Conservation (phyloP, 2,888 invertebrate genomes). For the Nemapogon koenigi region DNA sequence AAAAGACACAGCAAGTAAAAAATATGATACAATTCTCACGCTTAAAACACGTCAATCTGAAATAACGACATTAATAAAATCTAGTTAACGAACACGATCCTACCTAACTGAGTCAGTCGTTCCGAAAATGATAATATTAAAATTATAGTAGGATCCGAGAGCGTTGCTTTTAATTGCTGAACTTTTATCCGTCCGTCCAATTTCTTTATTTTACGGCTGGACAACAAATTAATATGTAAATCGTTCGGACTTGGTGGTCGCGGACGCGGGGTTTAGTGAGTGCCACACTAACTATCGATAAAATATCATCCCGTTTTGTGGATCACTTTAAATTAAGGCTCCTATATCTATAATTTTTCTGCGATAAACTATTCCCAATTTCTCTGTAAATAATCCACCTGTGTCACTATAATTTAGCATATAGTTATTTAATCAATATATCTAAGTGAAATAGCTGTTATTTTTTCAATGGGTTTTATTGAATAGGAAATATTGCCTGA, state of each 20-base stretch:
- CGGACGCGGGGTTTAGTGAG: background rate
- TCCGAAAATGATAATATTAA: slow-evolving; percentile 35
- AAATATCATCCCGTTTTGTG: no score
- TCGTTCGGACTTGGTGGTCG: slow-evolving; percentile 49
- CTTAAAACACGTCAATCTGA: slow-evolving; percentile 20
- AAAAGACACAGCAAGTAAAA: background rate
- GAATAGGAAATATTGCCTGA: no score
- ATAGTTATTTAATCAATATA: no score
- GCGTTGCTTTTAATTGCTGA: slow-evolving; percentile 45
- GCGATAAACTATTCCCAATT: no score
- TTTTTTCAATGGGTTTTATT: no score
- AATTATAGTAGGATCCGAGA: slow-evolving; percentile 34
- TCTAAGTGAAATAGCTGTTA: no score
- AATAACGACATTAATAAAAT: slow-evolving; percentile 23
- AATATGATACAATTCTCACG: slow-evolving; percentile 22
- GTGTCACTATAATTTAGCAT: no score
- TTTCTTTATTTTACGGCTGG: slow-evolving; percentile 60
- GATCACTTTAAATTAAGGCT: no score
- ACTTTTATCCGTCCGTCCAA: slow-evolving; percentile 43
- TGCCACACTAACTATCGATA: slow-evolving; percentile 1
- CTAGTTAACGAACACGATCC: slow-evolving; percentile 27
- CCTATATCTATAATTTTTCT: no score
- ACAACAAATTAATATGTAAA: slow-evolving; percentile 62
- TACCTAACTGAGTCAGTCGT: slow-evolving; percentile 24
- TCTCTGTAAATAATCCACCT: no score